These are phyloP conservation scores for Conopomorpha cramerella DNA, from an alignment of 1,140 invertebrate species.

Conservation along the genomic window DNA sequence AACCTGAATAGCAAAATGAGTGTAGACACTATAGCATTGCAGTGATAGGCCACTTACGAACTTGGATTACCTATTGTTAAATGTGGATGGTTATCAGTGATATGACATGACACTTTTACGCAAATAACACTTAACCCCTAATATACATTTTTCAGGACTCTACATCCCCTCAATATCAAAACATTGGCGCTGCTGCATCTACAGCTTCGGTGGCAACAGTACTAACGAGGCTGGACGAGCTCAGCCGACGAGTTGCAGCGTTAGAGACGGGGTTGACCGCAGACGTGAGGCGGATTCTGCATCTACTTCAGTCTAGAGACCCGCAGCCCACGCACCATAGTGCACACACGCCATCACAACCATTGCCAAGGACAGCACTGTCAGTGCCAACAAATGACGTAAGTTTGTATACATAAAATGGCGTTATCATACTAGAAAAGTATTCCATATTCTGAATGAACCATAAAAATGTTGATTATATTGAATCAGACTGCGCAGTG, in stretches of 20 bases:
- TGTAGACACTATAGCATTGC: no score
- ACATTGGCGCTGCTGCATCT: conserved; percentile 28
- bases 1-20: no score
- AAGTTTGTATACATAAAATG: conserved; percentile 7
- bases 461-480: neutral
- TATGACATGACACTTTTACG: no score
- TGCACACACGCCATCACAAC: conserved; percentile 34
- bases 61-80: no score
- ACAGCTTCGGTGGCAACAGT: conserved; percentile 35
- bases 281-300: conserved; percentile 70
- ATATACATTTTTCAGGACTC: conserved; percentile 24
- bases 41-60: no score
- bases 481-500: no score
- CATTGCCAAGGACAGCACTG: conserved; percentile 42
- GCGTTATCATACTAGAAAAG: no score
- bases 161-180: conserved; percentile 51
- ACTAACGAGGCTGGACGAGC: conserved; percentile 65
- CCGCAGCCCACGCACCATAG: conserved; percentile 42
- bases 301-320: conserved; percentile 65
- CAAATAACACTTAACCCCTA: no score
- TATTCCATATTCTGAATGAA: neutral
- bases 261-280: conserved; percentile 69
- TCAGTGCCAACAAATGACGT: conserved; percentile 40
- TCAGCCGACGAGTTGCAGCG: conserved; percentile 65
- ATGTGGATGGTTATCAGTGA: no score